Conservation (phyloP, 1,140 invertebrate genomes). For the Orchesella cincta region DNA sequence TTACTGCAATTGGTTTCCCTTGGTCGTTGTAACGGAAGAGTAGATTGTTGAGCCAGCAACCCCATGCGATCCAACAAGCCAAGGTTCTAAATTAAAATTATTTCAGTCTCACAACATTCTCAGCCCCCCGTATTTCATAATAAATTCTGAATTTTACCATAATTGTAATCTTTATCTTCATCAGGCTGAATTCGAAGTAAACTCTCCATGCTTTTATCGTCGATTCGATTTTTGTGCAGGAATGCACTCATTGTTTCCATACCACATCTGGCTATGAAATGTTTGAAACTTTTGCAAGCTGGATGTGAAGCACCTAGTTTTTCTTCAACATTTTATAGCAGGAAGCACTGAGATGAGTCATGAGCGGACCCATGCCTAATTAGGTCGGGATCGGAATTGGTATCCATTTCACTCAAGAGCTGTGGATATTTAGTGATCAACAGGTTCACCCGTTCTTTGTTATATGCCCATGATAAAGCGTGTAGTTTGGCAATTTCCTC, state of each 20-base stretch:
- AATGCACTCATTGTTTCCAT: background rate
- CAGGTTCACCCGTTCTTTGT: background rate
- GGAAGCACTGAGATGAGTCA: background rate
- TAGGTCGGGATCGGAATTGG: background rate
- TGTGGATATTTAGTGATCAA: background rate
- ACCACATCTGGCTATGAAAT: background rate
- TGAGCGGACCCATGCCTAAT: background rate
- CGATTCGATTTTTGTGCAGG: conserved; percentile 3
- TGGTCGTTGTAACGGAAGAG: conserved; percentile 39
- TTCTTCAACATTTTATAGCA: background rate
- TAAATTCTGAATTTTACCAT: background rate
- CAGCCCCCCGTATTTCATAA: no score
- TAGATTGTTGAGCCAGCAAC: conserved; percentile 45
- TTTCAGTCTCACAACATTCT: no score
- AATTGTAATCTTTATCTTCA: background rate
- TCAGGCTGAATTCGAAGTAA: background rate
- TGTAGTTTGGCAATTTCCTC: conserved; percentile 68
- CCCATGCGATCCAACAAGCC: conserved; percentile 57
- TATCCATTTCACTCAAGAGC: background rate
- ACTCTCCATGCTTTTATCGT: conserved; percentile 14
- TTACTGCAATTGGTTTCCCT: conserved; percentile 31
- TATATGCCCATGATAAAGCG: conserved; percentile 60
- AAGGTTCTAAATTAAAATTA: no score
- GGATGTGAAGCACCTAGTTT: background rate
- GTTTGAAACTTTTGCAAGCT: background rate